Percentiles rank a stretch among this genome's conserved stretches.
Conservation (phyloP, 2,888 invertebrate species). For the Syritta pipiens region DNA sequence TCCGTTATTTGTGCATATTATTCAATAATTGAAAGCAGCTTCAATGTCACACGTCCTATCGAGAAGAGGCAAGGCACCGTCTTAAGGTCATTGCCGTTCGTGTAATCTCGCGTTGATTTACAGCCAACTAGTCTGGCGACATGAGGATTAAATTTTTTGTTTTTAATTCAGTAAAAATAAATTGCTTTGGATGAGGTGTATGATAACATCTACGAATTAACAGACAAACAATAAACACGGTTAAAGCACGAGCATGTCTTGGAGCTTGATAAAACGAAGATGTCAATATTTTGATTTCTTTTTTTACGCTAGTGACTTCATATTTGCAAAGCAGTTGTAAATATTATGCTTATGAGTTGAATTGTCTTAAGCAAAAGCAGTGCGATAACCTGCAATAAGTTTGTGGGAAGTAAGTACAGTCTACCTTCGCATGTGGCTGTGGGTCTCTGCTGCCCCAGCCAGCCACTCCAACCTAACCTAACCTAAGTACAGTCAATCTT, state of each 20-base stretch:
- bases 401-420: too few species aligned
- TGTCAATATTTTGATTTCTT: neutral
- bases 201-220: neutral
- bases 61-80: neutral
- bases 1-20: too few species aligned
- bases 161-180: neutral
- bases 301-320: neutral
- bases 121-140: neutral
- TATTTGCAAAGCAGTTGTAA: neutral
- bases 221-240: neutral
- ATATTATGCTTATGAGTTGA: too few species aligned
- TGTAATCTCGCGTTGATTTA: neutral
- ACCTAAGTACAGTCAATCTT: too few species aligned
- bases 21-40: too few species aligned
- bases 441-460: too few species aligned
- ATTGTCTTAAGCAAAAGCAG: too few species aligned
- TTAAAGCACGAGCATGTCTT: neutral
- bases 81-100: neutral
- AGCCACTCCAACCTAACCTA: too few species aligned
- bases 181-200: neutral
- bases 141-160: neutral
- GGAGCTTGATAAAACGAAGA: neutral
- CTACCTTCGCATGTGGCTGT: too few species aligned
- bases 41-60: too few species aligned
- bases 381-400: too few species aligned